Base-by-base conservation (phyloP, 2,797 vertebrate species). In the Poeciliopsis paucimaculata region DNA sequence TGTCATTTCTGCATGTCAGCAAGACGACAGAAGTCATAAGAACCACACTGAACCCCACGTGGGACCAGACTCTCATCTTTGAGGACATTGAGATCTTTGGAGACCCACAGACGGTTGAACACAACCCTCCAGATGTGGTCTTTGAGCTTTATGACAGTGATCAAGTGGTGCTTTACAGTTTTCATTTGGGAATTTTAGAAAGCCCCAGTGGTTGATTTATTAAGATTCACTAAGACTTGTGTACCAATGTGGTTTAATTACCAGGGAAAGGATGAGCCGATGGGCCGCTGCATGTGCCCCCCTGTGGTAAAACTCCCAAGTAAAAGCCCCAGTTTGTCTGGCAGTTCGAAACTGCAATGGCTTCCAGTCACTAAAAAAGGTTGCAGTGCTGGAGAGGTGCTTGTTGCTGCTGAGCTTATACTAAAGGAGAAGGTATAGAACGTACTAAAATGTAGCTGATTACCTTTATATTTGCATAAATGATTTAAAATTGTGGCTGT, bases 51-150 rank as follows among this genome's bases (percentile, higher is more conserved):
- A 99, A 99, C 86, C 98, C 98, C 83, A 98, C 96, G 0, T 99
- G 98, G 98, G 98, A 99, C 93, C 98, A 99, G 95, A 98, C 97
- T 1, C 96, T 99, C 72, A 97, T 99, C 92, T 99, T 99, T 92
- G 96, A 98, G 81, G 95, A 98, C 93, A 92, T 99, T 82, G 97
- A 99, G 92, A 98, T 99, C 90, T 97, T 96, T 26, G 98, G 98
- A 82, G 96, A 99, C 64, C 98, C 98, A 6, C 94, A 96, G 82
- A 93, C 94, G 5, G 73, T 98, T 51, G 93, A 94, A 31, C 92
- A 90, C 80, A 97, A 96, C 82, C 97, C 98, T 76, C 98, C 98
- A 34, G 94, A 94, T 78, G 95, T 99, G 64, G 94, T 97, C 77
- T 88, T 99, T 79, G 98, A 99, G 91, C 94, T 99, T 86, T 99